Evolutionary conservation across 2,113 vertebrate genomes (phyloP).

Genomic region (Scytalopus superciliaris): DNA sequence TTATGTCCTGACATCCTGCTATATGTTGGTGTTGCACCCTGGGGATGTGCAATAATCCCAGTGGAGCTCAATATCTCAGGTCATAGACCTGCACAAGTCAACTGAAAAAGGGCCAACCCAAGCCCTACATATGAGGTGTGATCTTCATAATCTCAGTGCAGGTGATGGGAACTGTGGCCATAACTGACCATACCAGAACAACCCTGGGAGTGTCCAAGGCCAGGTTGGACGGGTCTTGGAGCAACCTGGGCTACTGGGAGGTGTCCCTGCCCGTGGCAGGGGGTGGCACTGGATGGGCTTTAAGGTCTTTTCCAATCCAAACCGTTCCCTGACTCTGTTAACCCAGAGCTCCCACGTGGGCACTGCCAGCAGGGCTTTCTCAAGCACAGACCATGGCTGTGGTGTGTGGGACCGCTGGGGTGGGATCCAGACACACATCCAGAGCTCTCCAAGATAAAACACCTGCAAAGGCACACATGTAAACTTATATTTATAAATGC

Average conservation of each 20-base stretch:
- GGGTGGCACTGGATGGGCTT: too few species aligned
- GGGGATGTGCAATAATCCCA: rapidly evolving
- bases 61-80: neutral
- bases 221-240: neutral
- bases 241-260: neutral
- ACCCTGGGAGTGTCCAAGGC: neutral
- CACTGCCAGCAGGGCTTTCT: neutral
- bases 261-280: neutral
- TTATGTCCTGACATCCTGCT: too few species aligned
- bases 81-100: neutral
- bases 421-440: neutral
- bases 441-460: neutral
- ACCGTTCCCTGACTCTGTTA: neutral
- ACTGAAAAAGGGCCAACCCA: neutral
- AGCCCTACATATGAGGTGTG: neutral
- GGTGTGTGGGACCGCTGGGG: neutral
- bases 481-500: rapidly evolving
- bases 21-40: neutral
- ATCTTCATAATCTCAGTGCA: neutral
- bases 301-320: neutral
- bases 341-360: neutral
- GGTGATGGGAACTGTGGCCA: neutral
- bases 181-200: neutral
- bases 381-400: neutral
- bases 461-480: neutral